These are phyloP conservation scores for Cheracebus regulus DNA, from an alignment of 2,797 vertebrate species.

Conservation along the genomic window DNA sequence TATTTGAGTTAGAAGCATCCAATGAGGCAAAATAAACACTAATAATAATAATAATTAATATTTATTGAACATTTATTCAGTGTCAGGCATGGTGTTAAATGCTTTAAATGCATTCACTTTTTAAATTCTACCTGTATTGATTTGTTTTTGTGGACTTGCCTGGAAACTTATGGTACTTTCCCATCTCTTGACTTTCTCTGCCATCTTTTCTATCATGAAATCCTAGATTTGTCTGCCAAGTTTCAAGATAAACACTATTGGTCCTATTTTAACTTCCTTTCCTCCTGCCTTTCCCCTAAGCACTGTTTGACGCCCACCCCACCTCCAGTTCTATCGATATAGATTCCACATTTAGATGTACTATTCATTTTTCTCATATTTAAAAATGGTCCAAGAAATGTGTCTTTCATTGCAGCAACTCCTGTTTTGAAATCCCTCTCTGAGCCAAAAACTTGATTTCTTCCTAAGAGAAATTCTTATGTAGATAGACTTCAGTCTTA, in stretches of 20 bases:
- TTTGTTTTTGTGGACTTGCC: conserved; percentile 7
- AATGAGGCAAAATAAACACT: background rate
- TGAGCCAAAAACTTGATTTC: conserved; percentile 69
- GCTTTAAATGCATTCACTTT: background rate
- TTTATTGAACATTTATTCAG: background rate
- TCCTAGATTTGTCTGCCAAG: conserved; percentile 66
- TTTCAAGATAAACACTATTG: conserved; percentile 75
- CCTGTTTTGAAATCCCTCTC: conserved; percentile 69
- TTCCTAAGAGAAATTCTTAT: conserved; percentile 70
- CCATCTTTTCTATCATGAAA: conserved; percentile 54
- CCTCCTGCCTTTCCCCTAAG: conserved; percentile 69
- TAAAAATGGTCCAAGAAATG: conserved; percentile 78
- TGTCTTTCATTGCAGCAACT: conserved; percentile 76
- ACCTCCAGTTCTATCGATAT: conserved; percentile 76
- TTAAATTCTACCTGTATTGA: background rate
- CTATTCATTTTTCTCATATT: conserved; percentile 79
- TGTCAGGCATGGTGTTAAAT: background rate
- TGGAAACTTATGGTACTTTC: conserved; percentile 53
- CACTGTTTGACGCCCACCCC: conserved; percentile 69
- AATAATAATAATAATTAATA: background rate
- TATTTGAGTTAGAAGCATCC: background rate
- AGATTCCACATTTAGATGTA: conserved; percentile 75
- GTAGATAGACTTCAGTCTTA: conserved; percentile 68
- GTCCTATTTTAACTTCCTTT: conserved; percentile 76
- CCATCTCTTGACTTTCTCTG: conserved; percentile 57